Percentiles rank a stretch among this genome's conserved stretches.
Conservation (phyloP, 2,113 vertebrate species). For the Chrysochloris asiatica region DNA sequence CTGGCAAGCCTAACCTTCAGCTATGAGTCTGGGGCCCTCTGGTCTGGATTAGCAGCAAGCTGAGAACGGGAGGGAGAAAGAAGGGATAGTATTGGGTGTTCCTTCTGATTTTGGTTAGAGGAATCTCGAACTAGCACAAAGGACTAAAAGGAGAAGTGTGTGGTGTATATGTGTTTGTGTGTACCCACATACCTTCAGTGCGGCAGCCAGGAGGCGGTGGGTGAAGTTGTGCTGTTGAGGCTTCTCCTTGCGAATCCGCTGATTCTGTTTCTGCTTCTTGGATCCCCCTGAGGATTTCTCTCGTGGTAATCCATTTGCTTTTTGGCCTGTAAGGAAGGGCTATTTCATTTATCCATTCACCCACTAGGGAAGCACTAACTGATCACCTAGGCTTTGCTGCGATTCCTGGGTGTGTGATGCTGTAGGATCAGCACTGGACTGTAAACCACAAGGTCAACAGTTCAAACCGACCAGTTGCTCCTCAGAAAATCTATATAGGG, state of each 20-base stretch:
- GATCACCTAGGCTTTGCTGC: neutral
- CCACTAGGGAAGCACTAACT: neutral
- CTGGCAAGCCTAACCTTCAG: neutral
- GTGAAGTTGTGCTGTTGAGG: conserved; percentile 89
- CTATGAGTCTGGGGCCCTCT: neutral
- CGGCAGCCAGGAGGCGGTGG: conserved; percentile 90
- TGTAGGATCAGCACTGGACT: too few species aligned
- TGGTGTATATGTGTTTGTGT: rapidly evolving
- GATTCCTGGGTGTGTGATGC: neutral
- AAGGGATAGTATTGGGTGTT: too few species aligned
- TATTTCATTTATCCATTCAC: neutral
- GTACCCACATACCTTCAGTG: conserved; percentile 89
- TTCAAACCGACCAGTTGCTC: too few species aligned
- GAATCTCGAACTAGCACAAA: neutral
- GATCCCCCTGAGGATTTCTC: conserved; percentile 70
- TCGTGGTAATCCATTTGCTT: conserved; percentile 69
- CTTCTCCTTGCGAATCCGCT: conserved; percentile 89
- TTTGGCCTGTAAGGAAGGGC: conserved; percentile 67
- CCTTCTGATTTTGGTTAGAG: neutral
- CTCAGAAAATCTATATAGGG: too few species aligned
- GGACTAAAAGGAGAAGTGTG: neutral
- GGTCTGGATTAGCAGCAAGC: neutral
- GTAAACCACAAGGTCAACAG: too few species aligned
- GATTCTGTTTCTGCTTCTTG: conserved; percentile 87
- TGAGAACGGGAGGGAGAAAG: neutral